Evolutionary conservation across 92 coral and sea anemone genomes (phyloP), one percentile per base, ranked within the genome.

Genomic region (Paramuricea clavata): DNA sequence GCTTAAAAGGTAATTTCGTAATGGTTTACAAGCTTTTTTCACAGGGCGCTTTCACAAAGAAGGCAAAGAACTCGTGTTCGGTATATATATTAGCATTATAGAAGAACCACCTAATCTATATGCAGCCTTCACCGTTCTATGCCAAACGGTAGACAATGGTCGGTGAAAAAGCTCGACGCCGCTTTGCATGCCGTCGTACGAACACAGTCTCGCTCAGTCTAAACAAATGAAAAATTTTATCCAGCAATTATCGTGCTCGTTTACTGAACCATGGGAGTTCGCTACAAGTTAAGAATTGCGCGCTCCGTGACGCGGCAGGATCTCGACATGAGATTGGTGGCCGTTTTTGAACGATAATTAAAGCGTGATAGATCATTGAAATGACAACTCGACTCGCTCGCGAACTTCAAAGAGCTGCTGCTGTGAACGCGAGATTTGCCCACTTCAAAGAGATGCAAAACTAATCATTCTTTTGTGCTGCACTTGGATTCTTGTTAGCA

Each of bases 321-420:
- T 67, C 52, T 33, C 71, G 13, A 31, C 35, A 12, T 34, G 57
- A 17, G 23, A 57, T 79, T 79, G 84, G 59, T 79, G 17, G 50
- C 71, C 23, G 67, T 32, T 39, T 59, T 47, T 76, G 67, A 76
- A 35, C 68, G 84, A 42, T 79, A 79, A 79, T 79, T 79, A 60
- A 61, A 79, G 72, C n/a, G 72, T 61, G 64, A 79, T 79, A 79
- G 84, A 79, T 79, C 84, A 79, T 79, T 79, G 71, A 59, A 27
- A 43, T 79, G 73, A 33, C 73, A 59, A 30, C 71, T 50, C 41
- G 47, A 25, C 17, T 21, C 60, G 39, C 21, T 76, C 82, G 68
- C 30, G 59, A 65, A 36, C 84, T 16, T 57, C 52, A 19, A 30
- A 59, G 73, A 26, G 12, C 56, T 39, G 57, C 61, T n/a, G 39